Evolutionary conservation across 2,888 invertebrate genomes (phyloP).

Genomic region (Phania funesta): DNA sequence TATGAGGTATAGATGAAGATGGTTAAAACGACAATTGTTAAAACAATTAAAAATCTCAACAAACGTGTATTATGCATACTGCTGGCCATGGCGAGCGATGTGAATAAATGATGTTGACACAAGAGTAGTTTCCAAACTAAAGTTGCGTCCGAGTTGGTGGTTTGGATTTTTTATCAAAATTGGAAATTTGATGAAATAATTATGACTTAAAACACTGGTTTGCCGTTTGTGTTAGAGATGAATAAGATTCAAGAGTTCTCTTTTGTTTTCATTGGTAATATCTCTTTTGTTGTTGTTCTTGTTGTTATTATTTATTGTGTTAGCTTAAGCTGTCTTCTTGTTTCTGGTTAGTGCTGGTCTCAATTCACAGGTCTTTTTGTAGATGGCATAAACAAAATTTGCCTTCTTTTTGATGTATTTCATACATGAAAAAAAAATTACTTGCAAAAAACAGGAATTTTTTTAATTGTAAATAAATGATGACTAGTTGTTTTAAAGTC

Average conservation of each 20-base stretch:
- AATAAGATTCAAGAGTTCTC: conserved; percentile 15
- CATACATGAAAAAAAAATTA: conserved; percentile 2
- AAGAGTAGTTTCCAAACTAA: conserved; percentile 39
- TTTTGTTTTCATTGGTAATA: too few relatives aligned
- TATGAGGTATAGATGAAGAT: conserved; percentile 81
- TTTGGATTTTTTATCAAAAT: conserved; percentile 26
- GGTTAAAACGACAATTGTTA: conserved; percentile 80
- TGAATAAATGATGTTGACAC: conserved; percentile 11
- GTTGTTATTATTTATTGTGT: background rate
- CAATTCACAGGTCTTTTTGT: conserved; percentile 35
- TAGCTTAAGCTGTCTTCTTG: conserved; percentile 30
- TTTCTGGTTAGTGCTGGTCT: conserved; percentile 44
- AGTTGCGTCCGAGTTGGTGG: background rate
- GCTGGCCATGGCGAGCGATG: conserved; percentile 58
- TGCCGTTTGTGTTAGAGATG: conserved; percentile 1
- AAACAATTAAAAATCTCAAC: conserved; percentile 80
- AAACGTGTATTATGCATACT: conserved; percentile 80
- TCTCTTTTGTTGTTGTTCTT: background rate
- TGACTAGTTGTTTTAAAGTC: conserved; percentile 49
- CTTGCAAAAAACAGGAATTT: conserved; percentile 41
- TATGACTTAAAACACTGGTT: conserved; percentile 37
- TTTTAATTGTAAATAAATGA: conserved; percentile 49
- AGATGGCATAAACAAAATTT: conserved; percentile 35
- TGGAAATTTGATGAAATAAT: conserved; percentile 44
- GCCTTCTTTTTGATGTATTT: conserved; percentile 37